Conservation (phyloP, 2,113 vertebrate genomes). For the Calyptomena viridis region DNA sequence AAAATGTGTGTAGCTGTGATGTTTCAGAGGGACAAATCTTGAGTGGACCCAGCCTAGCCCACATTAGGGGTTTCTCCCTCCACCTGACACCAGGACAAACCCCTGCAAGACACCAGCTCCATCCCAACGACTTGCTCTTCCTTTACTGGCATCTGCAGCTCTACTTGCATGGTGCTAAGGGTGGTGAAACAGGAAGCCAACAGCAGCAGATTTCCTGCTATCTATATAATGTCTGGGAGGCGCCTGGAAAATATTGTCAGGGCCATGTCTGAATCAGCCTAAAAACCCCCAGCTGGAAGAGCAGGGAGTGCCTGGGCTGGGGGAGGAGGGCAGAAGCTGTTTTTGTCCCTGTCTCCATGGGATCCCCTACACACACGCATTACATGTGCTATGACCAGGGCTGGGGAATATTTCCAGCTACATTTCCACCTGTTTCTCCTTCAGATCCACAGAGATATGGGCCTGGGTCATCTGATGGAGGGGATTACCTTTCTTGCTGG, state of each 20-base stretch:
- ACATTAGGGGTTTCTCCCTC: fast-evolving
- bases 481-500: not conserved
- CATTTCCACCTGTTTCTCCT: not conserved
- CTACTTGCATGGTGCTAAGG: not conserved
- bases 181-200: not conserved
- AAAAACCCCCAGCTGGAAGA: not conserved
- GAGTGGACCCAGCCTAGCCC: not conserved
- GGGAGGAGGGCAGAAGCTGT: conserved; percentile 10
- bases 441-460: not conserved
- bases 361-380: not conserved
- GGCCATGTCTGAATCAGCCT: not conserved
- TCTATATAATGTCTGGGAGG: not conserved
- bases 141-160: not conserved
- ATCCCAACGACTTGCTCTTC: not conserved
- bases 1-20: not conserved
- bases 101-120: not conserved
- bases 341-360: conserved; percentile 42
- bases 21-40: not conserved
- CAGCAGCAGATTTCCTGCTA: not conserved
- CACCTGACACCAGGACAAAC: not conserved
- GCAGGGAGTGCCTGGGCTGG: not conserved
- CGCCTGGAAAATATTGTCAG: not conserved
- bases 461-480: not conserved
- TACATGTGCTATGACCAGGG: not conserved
- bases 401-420: conserved; percentile 15